Evolutionary conservation across 2,888 invertebrate genomes (phyloP).

Genomic region (Nephrocerus scutellatus): DNA sequence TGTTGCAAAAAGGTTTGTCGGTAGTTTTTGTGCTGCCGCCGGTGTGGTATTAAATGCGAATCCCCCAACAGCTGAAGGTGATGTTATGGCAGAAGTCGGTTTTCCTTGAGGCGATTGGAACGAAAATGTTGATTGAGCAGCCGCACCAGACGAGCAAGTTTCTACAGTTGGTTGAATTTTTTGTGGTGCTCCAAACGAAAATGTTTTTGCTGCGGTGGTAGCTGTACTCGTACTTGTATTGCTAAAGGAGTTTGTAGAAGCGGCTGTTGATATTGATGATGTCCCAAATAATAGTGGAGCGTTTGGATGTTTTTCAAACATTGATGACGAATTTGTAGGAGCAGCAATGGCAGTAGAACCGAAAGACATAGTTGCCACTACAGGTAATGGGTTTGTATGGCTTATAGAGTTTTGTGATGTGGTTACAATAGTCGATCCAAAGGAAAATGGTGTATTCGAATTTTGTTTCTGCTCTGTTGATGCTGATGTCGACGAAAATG

Average conservation of each 20-base stretch:
- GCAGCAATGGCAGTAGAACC: neutral
- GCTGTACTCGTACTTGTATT: slow-evolving; percentile 7
- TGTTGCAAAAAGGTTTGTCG: neutral
- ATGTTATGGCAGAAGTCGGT: neutral
- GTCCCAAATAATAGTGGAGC: no score
- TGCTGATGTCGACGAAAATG: neutral
- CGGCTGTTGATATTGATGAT: neutral
- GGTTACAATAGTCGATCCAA: no score
- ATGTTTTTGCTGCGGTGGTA: slow-evolving; percentile 8
- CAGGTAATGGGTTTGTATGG: neutral
- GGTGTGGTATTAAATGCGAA: neutral
- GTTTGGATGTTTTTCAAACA: no score
- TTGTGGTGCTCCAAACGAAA: slow-evolving; percentile 11
- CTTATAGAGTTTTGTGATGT: no score
- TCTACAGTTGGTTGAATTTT: neutral
- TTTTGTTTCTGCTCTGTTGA: no score
- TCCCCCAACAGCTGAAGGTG: neutral
- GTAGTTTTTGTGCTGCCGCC: neutral
- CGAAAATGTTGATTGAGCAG: neutral
- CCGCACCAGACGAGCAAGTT: neutral
- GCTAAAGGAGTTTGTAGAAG: slow-evolving; percentile 8
- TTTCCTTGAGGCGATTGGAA: neutral
- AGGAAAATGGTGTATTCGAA: no score
- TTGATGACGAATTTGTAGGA: neutral
- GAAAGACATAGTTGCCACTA: slow-evolving; percentile 3